Evolutionary conservation across 2,113 vertebrate species (phyloP), one percentile per base, ranked within the genome.

Genomic region (Nycticryphes semicollaris): DNA sequence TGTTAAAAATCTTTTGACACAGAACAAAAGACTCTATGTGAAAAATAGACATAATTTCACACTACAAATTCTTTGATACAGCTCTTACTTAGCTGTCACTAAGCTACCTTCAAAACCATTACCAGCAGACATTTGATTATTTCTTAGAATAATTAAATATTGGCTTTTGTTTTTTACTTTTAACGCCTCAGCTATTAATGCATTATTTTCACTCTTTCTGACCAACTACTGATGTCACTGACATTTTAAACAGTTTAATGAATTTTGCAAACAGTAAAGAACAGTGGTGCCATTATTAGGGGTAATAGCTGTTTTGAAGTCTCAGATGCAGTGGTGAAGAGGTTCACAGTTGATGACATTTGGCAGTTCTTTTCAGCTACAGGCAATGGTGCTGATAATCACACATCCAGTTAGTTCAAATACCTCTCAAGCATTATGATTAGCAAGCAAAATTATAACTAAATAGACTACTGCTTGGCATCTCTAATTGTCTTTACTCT

Each of bases 331-430:
- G 22, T n/a, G 14, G 48, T 81, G 87, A 77, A 95, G 62, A 95
- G 53, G 35, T 51, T 96, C 84, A 70, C 28, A 59, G 75, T n/a
- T 96, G 85, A 95, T 93, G 70, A 77, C 57, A 60, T 90, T 72
- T 96, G 94, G 95, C 94, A 96, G 63, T 77, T 96, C 59, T 86
- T 96, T 97, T 92, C 78, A 97, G n/a, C 48, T 81, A 60, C 66
- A 95, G 54, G 64, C 94, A 72, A 31, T 50, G 41, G 83, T 95
- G 87, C 87, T 97, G 86, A 96, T 97, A 96, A 92, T 96, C 90
- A 85, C 70, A 56, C 88, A 95, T 72, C 47, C 43, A 94, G 23
- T 93, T 95, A 68, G 33, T 93, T 96, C 67, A 88, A 90, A 95
- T 96, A 77, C 7, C 25, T 93, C 94, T 93, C 75, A 87, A 90